Evolutionary conservation across 2,888 invertebrate species (phyloP).

Genomic region (Cryptus viduatorius): DNA sequence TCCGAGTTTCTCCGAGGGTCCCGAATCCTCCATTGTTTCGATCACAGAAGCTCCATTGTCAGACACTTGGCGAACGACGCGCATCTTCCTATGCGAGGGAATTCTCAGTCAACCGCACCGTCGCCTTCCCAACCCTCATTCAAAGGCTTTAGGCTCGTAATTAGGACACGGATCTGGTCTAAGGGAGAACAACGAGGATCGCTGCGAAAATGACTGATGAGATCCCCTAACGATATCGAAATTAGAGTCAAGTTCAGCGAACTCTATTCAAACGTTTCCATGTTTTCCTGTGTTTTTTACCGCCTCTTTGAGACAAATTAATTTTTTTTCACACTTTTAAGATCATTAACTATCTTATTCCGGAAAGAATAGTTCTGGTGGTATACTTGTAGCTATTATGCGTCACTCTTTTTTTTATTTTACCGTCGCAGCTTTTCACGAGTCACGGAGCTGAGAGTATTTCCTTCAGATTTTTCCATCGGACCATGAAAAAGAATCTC

Average conservation of each 20-base stretch:
- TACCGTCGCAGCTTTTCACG: slow-evolving; percentile 4
- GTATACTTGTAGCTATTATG: background rate
- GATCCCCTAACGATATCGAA: background rate
- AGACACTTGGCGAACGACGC: slow-evolving; percentile 16
- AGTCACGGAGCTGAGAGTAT: slow-evolving; percentile 37
- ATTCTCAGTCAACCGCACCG: background rate
- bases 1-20: background rate
- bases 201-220: slow-evolving; percentile 21
- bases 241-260: background rate
- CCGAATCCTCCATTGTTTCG: slow-evolving; percentile 29
- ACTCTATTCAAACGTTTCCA: slow-evolving; percentile 10
- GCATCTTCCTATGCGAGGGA: background rate
- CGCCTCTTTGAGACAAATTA: background rate
- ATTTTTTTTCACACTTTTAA: background rate
- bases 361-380: background rate
- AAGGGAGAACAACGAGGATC: slow-evolving; percentile 1
- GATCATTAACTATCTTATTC: background rate
- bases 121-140: slow-evolving; percentile 9
- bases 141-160: slow-evolving; percentile 12
- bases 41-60: slow-evolving; percentile 15
- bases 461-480: background rate
- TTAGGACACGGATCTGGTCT: slow-evolving; percentile 21
- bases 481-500: slow-evolving; percentile 6
- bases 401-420: background rate
- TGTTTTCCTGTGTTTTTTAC: slow-evolving; percentile 4